A percentile compares a stretch with the other conserved stretches of the same genome.
phyloP scores from a whole-genome alignment of 1,140 invertebrate genomes.

The Lineus longissimus region DNA sequence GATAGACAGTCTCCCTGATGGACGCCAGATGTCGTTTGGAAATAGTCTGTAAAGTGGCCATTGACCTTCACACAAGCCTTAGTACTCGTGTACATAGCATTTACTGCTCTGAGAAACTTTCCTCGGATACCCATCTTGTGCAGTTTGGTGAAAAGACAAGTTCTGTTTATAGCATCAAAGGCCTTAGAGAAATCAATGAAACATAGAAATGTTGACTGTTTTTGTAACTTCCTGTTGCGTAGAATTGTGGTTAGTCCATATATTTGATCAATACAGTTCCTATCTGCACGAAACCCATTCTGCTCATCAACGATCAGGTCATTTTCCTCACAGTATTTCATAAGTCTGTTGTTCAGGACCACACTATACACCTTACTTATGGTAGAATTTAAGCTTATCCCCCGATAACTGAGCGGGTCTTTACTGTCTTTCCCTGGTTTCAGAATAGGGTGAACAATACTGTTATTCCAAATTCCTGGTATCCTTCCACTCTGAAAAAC shows the following conservation, averaged over 20 bases:
- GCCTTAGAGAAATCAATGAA: background rate
- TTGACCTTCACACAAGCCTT: background rate
- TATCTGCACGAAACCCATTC: conserved; percentile 12
- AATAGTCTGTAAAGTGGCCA: background rate
- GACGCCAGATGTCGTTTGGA: background rate
- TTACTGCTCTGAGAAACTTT: background rate
- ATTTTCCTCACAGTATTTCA: conserved; percentile 10
- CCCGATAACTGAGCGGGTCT: conserved; percentile 23
- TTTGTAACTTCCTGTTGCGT: no score
- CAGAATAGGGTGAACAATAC: conserved; percentile 18
- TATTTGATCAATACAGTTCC: conserved; percentile 21
- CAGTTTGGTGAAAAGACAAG: no score
- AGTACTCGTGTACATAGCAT: background rate
- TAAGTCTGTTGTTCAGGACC: conserved; percentile 15
- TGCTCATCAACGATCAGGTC: conserved; percentile 20
- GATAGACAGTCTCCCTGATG: background rate
- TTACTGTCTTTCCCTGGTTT: conserved; percentile 14
- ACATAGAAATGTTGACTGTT: background rate
- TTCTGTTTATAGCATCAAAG: background rate
- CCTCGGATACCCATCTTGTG: background rate
- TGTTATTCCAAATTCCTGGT: conserved; percentile 21
- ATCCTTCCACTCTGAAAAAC: conserved; percentile 16
- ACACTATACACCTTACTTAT: conserved; percentile 16
- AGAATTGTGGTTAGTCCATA: conserved; percentile 13
- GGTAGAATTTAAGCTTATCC: conserved; percentile 17